Evolutionary conservation across 2,888 invertebrate genomes (phyloP).

Genomic region (Phyllotreta striolata): DNA sequence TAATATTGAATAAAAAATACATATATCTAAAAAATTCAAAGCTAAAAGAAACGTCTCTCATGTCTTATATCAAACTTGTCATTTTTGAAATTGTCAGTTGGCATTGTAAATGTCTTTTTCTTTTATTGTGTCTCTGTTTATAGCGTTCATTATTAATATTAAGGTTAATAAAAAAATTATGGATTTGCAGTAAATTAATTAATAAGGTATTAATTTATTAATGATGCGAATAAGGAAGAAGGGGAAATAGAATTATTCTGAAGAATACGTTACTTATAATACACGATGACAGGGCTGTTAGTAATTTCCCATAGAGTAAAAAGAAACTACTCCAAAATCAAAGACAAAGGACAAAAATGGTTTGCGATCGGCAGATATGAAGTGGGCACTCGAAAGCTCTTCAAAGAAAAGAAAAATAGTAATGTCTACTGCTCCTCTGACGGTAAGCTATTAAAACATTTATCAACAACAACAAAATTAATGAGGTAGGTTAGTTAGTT

Average conservation of each 20-base stretch:
- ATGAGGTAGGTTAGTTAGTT: background rate
- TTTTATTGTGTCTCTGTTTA: no score
- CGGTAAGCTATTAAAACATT: background rate
- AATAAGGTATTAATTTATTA: no score
- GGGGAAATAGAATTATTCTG: background rate
- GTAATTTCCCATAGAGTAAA: slow-evolving; percentile 33
- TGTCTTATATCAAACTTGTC: no score
- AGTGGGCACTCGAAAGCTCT: slow-evolving; percentile 43
- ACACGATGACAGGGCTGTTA: slow-evolving; percentile 27
- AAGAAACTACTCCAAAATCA: slow-evolving; percentile 45
- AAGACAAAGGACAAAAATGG: slow-evolving; percentile 49
- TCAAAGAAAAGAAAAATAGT: slow-evolving; percentile 31
- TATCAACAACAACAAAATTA: slow-evolving; percentile 8
- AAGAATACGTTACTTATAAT: background rate
- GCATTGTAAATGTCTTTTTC: no score
- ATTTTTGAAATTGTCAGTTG: no score
- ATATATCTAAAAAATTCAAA: no score
- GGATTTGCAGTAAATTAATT: no score
- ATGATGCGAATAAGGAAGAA: no score
- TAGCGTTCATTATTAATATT: no score
- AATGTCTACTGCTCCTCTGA: slow-evolving; percentile 16
- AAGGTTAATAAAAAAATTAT: no score
- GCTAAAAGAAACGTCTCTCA: no score
- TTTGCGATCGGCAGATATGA: slow-evolving; percentile 46
- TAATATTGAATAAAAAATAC: no score